A percentile compares a stretch with the other conserved stretches of the same genome.
Conservation (phyloP, 2,797 vertebrate genomes). For the Melanotaenia nigrans region DNA sequence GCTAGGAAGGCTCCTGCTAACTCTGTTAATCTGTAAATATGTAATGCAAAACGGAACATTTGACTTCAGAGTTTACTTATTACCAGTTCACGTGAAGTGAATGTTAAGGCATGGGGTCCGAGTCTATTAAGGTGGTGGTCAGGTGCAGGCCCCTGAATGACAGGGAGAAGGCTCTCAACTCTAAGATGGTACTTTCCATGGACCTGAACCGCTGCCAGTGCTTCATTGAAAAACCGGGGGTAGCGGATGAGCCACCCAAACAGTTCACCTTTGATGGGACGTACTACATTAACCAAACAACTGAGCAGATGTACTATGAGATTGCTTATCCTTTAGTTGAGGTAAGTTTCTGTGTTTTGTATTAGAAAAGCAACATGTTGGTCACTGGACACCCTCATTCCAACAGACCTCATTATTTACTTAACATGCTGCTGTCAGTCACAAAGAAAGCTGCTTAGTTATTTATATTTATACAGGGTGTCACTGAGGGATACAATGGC, state of each 20-base stretch:
- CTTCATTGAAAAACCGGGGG: conserved; percentile 84
- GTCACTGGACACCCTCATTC: conserved; percentile 64
- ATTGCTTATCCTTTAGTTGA: conserved; percentile 88
- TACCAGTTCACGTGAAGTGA: not conserved
- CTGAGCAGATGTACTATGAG: conserved; percentile 92
- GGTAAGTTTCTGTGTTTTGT: conserved; percentile 73
- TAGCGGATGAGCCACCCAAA: conserved; percentile 82
- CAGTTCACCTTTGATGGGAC: conserved; percentile 92
- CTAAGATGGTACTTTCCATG: conserved; percentile 79
- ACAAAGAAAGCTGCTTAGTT: not conserved
- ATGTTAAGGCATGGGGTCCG: conserved; percentile 80
- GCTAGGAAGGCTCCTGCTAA: not conserved
- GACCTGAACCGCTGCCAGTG: conserved; percentile 84
- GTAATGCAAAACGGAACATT: not conserved
- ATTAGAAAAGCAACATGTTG: not conserved
- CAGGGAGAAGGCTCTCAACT: conserved; percentile 82
- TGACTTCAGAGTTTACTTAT: not conserved
- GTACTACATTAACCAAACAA: conserved; percentile 84
- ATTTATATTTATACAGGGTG: conserved; percentile 77
- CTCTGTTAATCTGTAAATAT: not conserved
- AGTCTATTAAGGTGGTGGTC: conserved; percentile 89
- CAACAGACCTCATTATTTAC: conserved; percentile 53
- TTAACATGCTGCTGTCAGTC: conserved; percentile 39
- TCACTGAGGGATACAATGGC: conserved; percentile 92
- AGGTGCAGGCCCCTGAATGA: conserved; percentile 87